Evolutionary conservation across 2,888 invertebrate species (phyloP).

Genomic region (Kryphioiulus occultus): DNA sequence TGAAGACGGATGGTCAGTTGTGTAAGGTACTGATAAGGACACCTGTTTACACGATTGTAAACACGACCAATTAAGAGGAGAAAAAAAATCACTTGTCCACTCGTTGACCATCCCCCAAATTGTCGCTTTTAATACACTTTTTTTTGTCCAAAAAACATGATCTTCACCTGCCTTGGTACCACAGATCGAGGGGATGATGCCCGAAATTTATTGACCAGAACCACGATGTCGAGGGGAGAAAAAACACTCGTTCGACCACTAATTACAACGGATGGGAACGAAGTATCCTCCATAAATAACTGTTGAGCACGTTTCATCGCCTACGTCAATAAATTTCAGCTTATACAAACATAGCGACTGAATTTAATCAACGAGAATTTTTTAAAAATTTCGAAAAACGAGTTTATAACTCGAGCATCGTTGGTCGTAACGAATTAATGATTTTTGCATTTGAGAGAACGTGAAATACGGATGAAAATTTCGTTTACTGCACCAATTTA

Average conservation of each 20-base stretch:
- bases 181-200: not conserved
- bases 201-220: not conserved
- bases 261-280: not conserved
- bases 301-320: not conserved
- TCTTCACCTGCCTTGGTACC: not conserved
- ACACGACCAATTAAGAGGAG: not conserved
- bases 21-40: conserved; percentile 6
- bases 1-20: not conserved
- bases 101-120: not conserved
- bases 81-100: not conserved
- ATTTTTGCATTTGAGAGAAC: no score
- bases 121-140: not conserved
- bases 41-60: conserved; percentile 18
- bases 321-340: not conserved
- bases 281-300: not conserved
- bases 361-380: not conserved
- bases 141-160: not conserved
- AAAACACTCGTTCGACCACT: not conserved
- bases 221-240: not conserved
- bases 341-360: not conserved
- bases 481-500: no score
- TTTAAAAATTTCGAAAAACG: no score
- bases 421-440: no score
- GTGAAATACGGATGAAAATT: no score
- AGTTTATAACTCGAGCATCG: no score